Base-by-base conservation (phyloP, 2,797 vertebrate species). In the Geotrypetes seraphini region DNA sequence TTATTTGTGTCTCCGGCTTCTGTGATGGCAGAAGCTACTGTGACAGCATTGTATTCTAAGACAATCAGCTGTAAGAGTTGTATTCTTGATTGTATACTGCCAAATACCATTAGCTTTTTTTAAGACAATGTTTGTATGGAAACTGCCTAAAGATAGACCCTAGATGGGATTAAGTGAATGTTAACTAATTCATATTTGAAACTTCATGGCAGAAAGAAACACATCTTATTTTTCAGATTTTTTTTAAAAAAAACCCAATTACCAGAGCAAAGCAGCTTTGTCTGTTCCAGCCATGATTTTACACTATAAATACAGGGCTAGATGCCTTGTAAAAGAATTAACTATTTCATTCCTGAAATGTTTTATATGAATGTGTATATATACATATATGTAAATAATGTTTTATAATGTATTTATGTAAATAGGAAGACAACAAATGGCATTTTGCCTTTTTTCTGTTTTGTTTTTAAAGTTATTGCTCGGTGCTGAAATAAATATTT, bases 351-450 rank as follows among this genome's bases (percentile, higher is more conserved):
- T 74, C 71, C 67, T 61, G 52, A 59, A 71, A 83, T 83, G 75
- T 69, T 86, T 82, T 83, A 66, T 79, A 49, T 63, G 28, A 65
- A 67, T 83, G 71, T 79, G 75, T 57, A 79, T 80, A 75, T 61
- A 73, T 86, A 75, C 63, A 75, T 80, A 83, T 73, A 71, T 87
- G 85, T 81, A 79, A 81, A 79, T 86, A 83, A 65, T 83, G 75
- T 88, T 88, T 87, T 84, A 80, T 86, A 89, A 83, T 25, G 24
- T 87, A 84, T 80, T 86, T 83, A 78, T 94, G 85, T 89, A 87
- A 71, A 89, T 87, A 87, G 71, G 81, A 79, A 59, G 60, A 71
- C 66, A 60, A 73, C 72, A 57, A 58, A 60, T 53, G 60, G 60
- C 67, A 39, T 63, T 60, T 50, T 52, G 36, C 63, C 66, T 66